These are phyloP conservation scores for Proteles cristata DNA, from an alignment of 2,113 vertebrate species.

Conservation along the genomic window DNA sequence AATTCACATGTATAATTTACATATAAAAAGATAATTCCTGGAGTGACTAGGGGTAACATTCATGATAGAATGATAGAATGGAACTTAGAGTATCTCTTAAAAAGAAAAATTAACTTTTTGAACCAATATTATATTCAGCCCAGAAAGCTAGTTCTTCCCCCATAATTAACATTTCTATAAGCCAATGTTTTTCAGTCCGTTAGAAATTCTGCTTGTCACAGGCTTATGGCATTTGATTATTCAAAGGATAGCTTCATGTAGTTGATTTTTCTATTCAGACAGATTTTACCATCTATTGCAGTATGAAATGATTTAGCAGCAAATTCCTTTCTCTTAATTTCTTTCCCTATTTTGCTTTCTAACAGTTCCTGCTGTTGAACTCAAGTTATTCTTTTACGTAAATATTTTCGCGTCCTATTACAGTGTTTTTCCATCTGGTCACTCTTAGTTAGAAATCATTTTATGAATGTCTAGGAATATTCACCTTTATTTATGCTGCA, in stretches of 20 bases:
- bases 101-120: background rate
- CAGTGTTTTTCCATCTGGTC: conserved; percentile 61
- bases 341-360: conserved; percentile 43
- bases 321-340: background rate
- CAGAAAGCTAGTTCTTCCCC: background rate
- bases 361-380: conserved; percentile 52
- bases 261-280: conserved; percentile 45
- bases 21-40: background rate
- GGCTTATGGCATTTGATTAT: background rate
- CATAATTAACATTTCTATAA: background rate
- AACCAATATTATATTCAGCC: background rate
- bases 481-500: conserved; percentile 62
- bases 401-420: conserved; percentile 63
- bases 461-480: conserved; percentile 66
- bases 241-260: background rate
- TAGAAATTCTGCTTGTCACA: conserved; percentile 34
- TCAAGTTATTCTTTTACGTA: conserved; percentile 62
- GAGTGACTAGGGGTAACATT: background rate
- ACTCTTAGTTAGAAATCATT: conserved; percentile 60
- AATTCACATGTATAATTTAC: background rate
- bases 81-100: background rate
- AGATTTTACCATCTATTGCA: background rate
- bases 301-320: conserved; percentile 16
- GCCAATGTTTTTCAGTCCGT: background rate
- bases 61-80: background rate